Conservation (phyloP, 2,113 vertebrate genomes). For the Puntigrus tetrazona region DNA sequence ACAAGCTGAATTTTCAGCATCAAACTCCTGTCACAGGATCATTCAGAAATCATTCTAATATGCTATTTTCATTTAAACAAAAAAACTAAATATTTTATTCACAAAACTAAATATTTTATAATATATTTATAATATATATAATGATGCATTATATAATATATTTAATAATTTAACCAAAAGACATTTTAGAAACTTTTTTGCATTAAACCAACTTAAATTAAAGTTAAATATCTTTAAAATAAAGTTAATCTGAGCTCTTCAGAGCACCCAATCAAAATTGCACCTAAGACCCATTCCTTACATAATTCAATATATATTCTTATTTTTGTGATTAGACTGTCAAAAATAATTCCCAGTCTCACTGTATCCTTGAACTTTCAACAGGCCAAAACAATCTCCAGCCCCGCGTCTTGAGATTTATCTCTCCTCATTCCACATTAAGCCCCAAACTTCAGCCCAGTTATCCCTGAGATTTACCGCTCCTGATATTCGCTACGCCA, state of each 20-base stretch:
- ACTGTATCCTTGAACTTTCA: not conserved
- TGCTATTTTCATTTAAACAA: not conserved
- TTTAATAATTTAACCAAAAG: not conserved
- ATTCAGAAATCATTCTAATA: not conserved
- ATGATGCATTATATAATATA: too few species aligned
- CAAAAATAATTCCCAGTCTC: not conserved
- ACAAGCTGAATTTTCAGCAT: not conserved
- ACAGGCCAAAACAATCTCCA: not conserved
- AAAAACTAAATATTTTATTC: too few species aligned
- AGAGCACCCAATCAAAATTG: not conserved
- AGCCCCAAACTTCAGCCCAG: not conserved
- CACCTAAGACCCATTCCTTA: not conserved
- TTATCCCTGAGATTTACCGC: not conserved
- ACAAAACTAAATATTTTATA: too few species aligned
- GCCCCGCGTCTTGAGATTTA: not conserved
- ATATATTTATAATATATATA: too few species aligned
- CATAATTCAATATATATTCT: not conserved
- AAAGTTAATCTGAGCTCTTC: too few species aligned
- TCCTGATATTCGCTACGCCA: not conserved
- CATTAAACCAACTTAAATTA: not conserved
- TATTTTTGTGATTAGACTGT: not conserved
- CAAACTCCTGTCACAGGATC: not conserved
- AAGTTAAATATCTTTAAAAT: too few species aligned
- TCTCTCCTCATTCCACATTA: conserved; percentile 21
- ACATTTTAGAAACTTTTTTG: not conserved